A percentile compares a stretch with the other conserved stretches of the same genome.
Conservation (phyloP, 2,888 invertebrate species). For the Archips xylosteana region DNA sequence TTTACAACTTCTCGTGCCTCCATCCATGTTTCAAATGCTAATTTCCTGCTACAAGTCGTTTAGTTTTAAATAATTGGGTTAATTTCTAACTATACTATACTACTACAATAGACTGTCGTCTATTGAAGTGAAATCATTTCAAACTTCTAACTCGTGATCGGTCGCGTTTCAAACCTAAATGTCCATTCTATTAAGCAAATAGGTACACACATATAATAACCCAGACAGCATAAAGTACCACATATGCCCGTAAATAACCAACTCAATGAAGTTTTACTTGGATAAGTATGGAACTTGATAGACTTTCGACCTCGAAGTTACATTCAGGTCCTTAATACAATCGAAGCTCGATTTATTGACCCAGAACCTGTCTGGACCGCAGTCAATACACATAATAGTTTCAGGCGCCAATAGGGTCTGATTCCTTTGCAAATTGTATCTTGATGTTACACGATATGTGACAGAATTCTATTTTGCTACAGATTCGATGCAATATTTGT, state of each 20-base stretch:
- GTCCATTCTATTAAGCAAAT: too few relatives aligned
- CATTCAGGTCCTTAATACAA: constrained; percentile 14
- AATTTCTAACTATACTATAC: too few relatives aligned
- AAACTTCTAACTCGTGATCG: too few relatives aligned
- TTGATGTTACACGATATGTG: background rate
- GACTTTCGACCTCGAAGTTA: constrained; percentile 38
- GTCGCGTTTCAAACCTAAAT: too few relatives aligned
- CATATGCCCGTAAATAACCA: background rate
- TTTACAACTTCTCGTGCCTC: too few relatives aligned
- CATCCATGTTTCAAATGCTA: too few relatives aligned
- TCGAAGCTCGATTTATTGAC: constrained; percentile 1
- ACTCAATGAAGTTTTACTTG: background rate
- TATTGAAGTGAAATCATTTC: too few relatives aligned
- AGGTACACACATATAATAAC: background rate
- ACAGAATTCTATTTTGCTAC: background rate
- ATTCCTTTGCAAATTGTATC: constrained; percentile 9
- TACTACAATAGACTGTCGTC: too few relatives aligned
- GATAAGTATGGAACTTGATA: constrained; percentile 2
- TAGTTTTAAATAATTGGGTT: too few relatives aligned
- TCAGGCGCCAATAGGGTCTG: background rate
- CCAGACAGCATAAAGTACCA: background rate
- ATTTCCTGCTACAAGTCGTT: too few relatives aligned
- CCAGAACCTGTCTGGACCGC: constrained; percentile 13
- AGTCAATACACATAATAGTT: background rate
- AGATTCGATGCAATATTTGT: too few relatives aligned